Conservation (phyloP, 2,797 vertebrate genomes). For the Poeciliopsis paucimaculata region DNA sequence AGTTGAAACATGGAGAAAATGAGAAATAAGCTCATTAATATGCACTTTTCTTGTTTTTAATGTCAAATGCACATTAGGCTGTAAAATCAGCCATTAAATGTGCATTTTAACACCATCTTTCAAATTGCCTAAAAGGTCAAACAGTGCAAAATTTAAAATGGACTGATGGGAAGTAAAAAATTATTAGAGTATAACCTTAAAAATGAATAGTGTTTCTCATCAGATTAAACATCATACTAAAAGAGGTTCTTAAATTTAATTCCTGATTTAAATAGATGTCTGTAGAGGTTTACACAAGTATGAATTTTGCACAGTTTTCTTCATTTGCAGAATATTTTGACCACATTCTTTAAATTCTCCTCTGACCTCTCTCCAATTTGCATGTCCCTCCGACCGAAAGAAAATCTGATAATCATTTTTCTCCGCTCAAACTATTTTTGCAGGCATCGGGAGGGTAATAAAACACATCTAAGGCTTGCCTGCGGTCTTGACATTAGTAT, state of each 20-base stretch:
- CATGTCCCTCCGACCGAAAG: conserved; percentile 59
- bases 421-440: conserved; percentile 46
- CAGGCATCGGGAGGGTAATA: conserved; percentile 45
- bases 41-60: background rate
- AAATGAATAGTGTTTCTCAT: background rate
- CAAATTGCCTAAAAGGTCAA: background rate
- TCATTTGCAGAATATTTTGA: conserved; percentile 43
- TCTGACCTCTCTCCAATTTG: conserved; percentile 58
- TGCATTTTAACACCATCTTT: background rate
- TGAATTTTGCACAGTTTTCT: conserved; percentile 26
- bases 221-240: background rate
- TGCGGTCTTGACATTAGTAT: conserved; percentile 63
- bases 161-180: background rate
- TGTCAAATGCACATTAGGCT: background rate
- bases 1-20: background rate
- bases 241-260: background rate
- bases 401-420: conserved; percentile 53
- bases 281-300: conserved; percentile 17
- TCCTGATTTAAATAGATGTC: background rate
- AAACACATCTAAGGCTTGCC: conserved; percentile 51
- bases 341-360: conserved; percentile 26
- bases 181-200: background rate
- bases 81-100: background rate
- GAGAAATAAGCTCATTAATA: background rate
- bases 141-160: background rate